These are phyloP conservation scores for Philopedon plagiatum DNA, from an alignment of 2,888 invertebrate species.

Conservation along the genomic window DNA sequence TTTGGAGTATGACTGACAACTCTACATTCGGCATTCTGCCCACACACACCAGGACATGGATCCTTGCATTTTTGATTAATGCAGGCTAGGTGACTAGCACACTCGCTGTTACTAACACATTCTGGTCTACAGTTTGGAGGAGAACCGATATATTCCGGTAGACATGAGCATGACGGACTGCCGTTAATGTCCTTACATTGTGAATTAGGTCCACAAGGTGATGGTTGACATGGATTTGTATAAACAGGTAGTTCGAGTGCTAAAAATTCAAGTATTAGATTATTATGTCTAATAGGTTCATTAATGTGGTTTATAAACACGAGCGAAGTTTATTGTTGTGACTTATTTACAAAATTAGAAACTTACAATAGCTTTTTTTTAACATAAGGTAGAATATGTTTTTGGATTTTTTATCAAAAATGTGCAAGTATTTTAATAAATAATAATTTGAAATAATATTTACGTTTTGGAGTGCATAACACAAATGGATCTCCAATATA, in stretches of 20 bases:
- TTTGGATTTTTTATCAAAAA: too few relatives aligned
- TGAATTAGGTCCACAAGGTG: conserved; percentile 70
- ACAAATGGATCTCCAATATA: conserved; percentile 83
- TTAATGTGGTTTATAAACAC: too few relatives aligned
- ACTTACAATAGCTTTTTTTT: neutral
- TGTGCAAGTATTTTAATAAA: neutral
- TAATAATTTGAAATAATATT: conserved; percentile 25
- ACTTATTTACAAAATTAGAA: too few relatives aligned
- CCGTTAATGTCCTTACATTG: conserved; percentile 68
- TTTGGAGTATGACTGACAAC: conserved; percentile 86
- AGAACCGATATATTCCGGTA: conserved; percentile 67
- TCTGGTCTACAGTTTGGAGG: conserved; percentile 75
- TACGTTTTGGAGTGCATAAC: conserved; percentile 69
- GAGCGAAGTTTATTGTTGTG: too few relatives aligned
- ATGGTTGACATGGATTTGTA: conserved; percentile 69
- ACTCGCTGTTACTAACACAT: conserved; percentile 81
- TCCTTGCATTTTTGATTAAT: conserved; percentile 82
- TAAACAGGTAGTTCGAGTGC: conserved; percentile 57
- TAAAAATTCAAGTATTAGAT: conserved; percentile 10
- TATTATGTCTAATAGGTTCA: neutral
- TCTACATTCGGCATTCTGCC: conserved; percentile 80
- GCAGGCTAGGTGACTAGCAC: conserved; percentile 79
- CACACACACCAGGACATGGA: conserved; percentile 82
- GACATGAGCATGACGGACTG: conserved; percentile 72
- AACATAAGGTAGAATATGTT: neutral